Evolutionary conservation across 2,888 invertebrate species (phyloP).

Genomic region (Mechanitis messenoides): DNA sequence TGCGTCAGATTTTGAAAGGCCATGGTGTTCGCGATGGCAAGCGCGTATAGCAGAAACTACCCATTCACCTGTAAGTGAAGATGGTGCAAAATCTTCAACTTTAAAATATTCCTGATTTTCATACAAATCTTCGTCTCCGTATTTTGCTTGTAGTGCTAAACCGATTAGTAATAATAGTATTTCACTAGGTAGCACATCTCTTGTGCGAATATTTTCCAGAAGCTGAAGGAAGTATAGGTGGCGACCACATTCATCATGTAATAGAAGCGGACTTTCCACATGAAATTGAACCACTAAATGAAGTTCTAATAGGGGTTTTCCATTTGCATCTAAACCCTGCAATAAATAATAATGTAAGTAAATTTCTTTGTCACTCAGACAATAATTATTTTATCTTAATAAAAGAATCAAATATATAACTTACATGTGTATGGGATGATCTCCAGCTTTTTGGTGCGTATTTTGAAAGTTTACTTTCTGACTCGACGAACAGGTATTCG

Average conservation of each 20-base stretch:
- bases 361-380: background rate
- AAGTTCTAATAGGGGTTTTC: slow-evolving; percentile 90
- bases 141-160: slow-evolving; percentile 93
- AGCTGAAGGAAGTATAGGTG: slow-evolving; percentile 97
- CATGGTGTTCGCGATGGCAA: slow-evolving; percentile 88
- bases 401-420: slow-evolving; percentile 42
- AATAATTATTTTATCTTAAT: background rate
- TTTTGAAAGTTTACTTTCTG: slow-evolving; percentile 96
- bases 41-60: slow-evolving; percentile 80
- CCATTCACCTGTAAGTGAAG: slow-evolving; percentile 78
- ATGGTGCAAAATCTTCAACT: slow-evolving; percentile 90
- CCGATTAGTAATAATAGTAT: slow-evolving; percentile 89
- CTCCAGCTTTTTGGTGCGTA: slow-evolving; percentile 98
- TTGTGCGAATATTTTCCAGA: slow-evolving; percentile 88
- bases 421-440: slow-evolving; percentile 93
- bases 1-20: slow-evolving; percentile 87
- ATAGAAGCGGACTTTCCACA: slow-evolving; percentile 91
- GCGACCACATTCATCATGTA: slow-evolving; percentile 93
- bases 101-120: slow-evolving; percentile 79
- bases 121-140: slow-evolving; percentile 82
- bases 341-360: slow-evolving; percentile 37
- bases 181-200: slow-evolving; percentile 79
- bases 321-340: slow-evolving; percentile 92
- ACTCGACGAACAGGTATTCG: slow-evolving; percentile 96
- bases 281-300: slow-evolving; percentile 96